phyloP scores from a whole-genome alignment of 2,797 vertebrate genomes.

The Protonibea diacanthus region DNA sequence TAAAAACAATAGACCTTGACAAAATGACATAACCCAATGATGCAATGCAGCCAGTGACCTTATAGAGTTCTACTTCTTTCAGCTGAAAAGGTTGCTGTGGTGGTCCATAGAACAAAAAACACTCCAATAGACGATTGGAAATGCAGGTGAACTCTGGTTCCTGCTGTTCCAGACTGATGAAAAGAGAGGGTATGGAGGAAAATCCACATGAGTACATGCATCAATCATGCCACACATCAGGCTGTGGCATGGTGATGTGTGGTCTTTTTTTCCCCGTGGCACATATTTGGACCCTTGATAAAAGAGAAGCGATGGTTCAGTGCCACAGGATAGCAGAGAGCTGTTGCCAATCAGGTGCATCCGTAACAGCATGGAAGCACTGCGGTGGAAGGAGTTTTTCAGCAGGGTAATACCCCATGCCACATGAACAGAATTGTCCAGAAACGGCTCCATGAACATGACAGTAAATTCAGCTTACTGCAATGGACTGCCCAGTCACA shows the following conservation, averaged over 20 bases:
- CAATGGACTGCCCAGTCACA: conserved; percentile 61
- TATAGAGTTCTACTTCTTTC: conserved; percentile 25
- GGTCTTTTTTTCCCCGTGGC: conserved; percentile 50
- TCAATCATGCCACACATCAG: conserved; percentile 68
- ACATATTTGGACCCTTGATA: conserved; percentile 60
- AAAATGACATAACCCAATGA: conserved; percentile 3
- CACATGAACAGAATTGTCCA: conserved; percentile 59
- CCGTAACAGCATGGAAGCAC: conserved; percentile 56
- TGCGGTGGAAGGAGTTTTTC: conserved; percentile 53
- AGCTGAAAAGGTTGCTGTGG: conserved; percentile 31
- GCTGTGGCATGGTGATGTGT: conserved; percentile 28
- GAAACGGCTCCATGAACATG: conserved; percentile 60
- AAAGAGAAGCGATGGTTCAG: conserved; percentile 63
- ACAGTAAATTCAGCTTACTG: conserved; percentile 65
- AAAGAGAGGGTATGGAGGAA: conserved; percentile 53
- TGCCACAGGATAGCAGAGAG: conserved; percentile 55
- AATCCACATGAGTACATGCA: conserved; percentile 67
- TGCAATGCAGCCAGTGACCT: conserved; percentile 4
- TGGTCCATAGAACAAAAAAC: conserved; percentile 34
- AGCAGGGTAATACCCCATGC: conserved; percentile 66
- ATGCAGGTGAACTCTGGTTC: conserved; percentile 53
- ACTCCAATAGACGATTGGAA: conserved; percentile 54
- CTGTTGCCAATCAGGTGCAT: conserved; percentile 68
- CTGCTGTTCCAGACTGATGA: conserved; percentile 63
- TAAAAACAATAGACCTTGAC: background rate